Conservation (phyloP, 2,797 vertebrate species). For the Chaunax sp. region DNA sequence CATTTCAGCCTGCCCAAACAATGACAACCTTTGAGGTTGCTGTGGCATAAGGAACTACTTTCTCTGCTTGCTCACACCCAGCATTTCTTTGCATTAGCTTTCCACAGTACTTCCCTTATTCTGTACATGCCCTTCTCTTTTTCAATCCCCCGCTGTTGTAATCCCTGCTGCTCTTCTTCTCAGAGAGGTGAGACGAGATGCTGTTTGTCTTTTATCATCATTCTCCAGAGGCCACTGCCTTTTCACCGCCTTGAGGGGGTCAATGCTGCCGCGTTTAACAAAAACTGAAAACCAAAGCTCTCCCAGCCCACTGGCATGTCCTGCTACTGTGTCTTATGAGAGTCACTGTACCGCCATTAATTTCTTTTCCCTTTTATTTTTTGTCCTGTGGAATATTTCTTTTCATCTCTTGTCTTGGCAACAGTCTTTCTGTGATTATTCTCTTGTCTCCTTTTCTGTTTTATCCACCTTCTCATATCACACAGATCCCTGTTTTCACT, state of each 20-base stretch:
- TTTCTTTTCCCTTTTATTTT: slow-evolving; percentile 31
- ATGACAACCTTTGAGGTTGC: slow-evolving; percentile 12
- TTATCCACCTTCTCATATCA: slow-evolving; percentile 21
- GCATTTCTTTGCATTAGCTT: slow-evolving; percentile 38
- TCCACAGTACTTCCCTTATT: slow-evolving; percentile 56
- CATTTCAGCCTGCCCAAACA: slow-evolving; percentile 9
- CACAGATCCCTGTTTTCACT: slow-evolving; percentile 29
- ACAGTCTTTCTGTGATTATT: slow-evolving; percentile 23
- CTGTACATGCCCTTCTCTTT: slow-evolving; percentile 38
- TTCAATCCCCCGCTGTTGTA: slow-evolving; percentile 44
- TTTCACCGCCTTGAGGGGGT: slow-evolving; percentile 38
- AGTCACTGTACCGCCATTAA: slow-evolving; percentile 31
- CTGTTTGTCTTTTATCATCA: slow-evolving; percentile 49
- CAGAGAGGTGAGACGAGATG: slow-evolving; percentile 62
- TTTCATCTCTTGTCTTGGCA: slow-evolving; percentile 21
- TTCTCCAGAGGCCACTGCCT: slow-evolving; percentile 11
- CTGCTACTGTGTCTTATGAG: slow-evolving; percentile 46
- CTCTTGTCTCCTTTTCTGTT: slow-evolving; percentile 10
- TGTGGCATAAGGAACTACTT: slow-evolving; percentile 49
- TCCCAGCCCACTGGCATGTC: slow-evolving; percentile 45
- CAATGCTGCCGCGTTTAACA: slow-evolving; percentile 57
- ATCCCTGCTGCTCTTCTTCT: slow-evolving; percentile 41
- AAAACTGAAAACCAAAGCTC: slow-evolving; percentile 62
- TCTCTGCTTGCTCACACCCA: slow-evolving; percentile 59
- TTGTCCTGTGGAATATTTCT: slow-evolving; percentile 15